Conservation (phyloP, 2,888 invertebrate species). For the Philopedon plagiatum region DNA sequence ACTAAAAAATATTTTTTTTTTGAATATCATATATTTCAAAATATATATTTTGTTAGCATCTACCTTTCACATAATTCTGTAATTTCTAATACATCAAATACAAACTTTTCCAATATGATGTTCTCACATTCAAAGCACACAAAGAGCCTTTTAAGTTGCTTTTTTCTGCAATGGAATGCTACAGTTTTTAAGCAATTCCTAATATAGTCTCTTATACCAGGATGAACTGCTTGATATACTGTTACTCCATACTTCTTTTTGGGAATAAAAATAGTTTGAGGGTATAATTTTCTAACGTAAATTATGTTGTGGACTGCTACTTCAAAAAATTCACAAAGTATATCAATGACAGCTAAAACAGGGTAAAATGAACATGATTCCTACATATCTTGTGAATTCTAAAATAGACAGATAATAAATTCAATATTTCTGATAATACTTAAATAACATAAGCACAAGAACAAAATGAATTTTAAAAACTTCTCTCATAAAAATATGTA, state of each 20-base stretch:
- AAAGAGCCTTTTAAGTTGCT: slow-evolving; percentile 71
- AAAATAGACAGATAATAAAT: too few species aligned
- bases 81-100: slow-evolving; percentile 67
- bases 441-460: too few species aligned
- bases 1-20: slow-evolving; percentile 54
- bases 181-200: slow-evolving; percentile 71
- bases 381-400: too few species aligned
- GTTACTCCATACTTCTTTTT: slow-evolving; percentile 77
- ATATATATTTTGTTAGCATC: too few species aligned
- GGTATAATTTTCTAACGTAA: slow-evolving; percentile 75
- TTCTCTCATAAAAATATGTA: too few species aligned
- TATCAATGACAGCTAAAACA: slow-evolving; percentile 70
- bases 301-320: slow-evolving; percentile 77
- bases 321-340: slow-evolving; percentile 78
- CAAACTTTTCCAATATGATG: slow-evolving; percentile 68
- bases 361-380: too few species aligned
- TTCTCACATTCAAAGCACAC: slow-evolving; percentile 69
- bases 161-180: slow-evolving; percentile 70
- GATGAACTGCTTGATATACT: slow-evolving; percentile 75
- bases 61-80: slow-evolving; percentile 51
- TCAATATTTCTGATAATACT: too few species aligned
- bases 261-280: slow-evolving; percentile 74
- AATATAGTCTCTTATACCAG: slow-evolving; percentile 77
- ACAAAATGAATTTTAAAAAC: too few species aligned
- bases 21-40: not conserved